Conservation (phyloP, 2,797 vertebrate species). For the Acanthurus lineatus region DNA sequence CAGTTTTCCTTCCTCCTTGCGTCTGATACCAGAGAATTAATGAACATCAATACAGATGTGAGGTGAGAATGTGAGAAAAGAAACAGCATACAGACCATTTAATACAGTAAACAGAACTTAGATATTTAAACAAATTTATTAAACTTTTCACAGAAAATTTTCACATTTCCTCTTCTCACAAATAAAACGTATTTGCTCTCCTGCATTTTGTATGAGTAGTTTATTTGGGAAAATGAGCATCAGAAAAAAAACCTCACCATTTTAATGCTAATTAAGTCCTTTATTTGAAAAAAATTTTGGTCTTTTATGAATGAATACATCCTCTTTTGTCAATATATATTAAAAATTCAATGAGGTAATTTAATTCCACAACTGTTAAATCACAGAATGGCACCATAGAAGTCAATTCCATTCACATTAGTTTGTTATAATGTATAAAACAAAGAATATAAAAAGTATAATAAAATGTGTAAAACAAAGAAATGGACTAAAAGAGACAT, state of each 20-base stretch:
- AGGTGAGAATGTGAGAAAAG: neutral
- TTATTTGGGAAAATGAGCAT: constrained; percentile 7
- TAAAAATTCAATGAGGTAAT: neutral
- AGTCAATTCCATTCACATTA: neutral
- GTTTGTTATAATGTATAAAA: too few relatives aligned
- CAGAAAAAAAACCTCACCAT: neutral
- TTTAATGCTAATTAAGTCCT: neutral
- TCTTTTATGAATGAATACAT: neutral
- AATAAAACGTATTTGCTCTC: neutral
- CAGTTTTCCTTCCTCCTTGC: constrained; percentile 15
- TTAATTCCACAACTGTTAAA: constrained; percentile 9
- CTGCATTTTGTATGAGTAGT: constrained; percentile 1
- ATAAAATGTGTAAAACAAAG: too few relatives aligned
- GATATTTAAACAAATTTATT: neutral
- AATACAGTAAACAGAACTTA: neutral
- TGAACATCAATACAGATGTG: constrained; percentile 6
- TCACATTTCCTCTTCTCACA: neutral
- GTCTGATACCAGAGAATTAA: constrained; percentile 22
- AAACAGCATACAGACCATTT: neutral
- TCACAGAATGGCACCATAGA: neutral
- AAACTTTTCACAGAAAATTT: constrained; percentile 4
- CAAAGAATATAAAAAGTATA: too few relatives aligned
- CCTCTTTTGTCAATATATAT: constrained; percentile 8
- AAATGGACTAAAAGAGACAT: neutral
- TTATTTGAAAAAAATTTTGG: constrained; percentile 34